Base-by-base conservation (phyloP, 2,888 invertebrate species). In the Drosophila pseudotalamancana region DNA sequence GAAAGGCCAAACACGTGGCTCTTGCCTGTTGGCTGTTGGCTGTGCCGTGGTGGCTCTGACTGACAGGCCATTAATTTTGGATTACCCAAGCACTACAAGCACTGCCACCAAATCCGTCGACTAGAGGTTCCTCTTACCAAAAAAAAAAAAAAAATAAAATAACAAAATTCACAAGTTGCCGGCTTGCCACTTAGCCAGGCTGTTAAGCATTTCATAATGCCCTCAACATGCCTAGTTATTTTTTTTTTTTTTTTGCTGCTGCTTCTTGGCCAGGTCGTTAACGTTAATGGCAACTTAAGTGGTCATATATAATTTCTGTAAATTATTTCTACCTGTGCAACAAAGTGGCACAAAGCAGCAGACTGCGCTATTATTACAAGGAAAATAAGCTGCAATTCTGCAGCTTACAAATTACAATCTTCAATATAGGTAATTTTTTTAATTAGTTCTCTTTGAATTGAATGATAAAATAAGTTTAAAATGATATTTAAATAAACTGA, bases 41-140 rank as follows among this genome's bases (percentile, higher is more conserved):
- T 21, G 34, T 40, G 25, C 21, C 45, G 19, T 31, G 40, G 49
- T 32, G 49, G 45, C 68, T 73, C 83, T 82, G 83, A 83, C 83
- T 84, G 83, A 87, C 83, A 83, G 82, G 71, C 83, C 83, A 83
- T 83, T 83, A 83, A 83, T 83, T 84, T 83, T 84, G 87, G 87
- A 83, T 83, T 83, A 86, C 81, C 84, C 73, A 50, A 73, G 67
- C 66, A 70, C 64, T 71, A 61, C 64, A 65, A 62, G 65, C 54
- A 55, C 60, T 45, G 57, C 71, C 29, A 57, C 70, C 39, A 48
- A 48, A 82, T 55, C 43, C 65, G 53, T 39, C 57, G 64, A 59
- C 57, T 60, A 54, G 48, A 35, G 56, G 56, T 35, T n/a, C 46
- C 35, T 25, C 49, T 11, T 16, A 4, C 18, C 18, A 29, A 29